Conservation (phyloP, 2,888 invertebrate genomes). For the Heteromurus nitidus region DNA sequence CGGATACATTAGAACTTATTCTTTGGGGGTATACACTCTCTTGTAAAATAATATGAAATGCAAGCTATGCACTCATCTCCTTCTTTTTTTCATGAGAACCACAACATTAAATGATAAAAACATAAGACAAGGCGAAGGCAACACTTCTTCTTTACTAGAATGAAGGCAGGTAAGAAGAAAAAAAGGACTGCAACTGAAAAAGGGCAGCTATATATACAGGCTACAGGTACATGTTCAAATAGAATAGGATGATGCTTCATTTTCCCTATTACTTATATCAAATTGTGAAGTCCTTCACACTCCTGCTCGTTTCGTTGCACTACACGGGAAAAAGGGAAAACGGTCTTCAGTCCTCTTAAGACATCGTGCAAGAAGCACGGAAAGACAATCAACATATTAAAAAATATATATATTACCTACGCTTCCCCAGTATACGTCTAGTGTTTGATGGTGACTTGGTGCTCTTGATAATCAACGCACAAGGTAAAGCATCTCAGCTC, state of each 20-base stretch:
- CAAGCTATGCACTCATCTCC: background rate
- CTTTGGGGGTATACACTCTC: background rate
- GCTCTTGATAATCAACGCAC: background rate
- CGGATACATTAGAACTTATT: background rate
- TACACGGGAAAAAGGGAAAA: background rate
- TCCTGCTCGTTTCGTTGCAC: background rate
- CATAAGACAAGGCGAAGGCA: background rate
- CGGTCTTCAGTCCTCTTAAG: background rate
- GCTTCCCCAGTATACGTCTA: no score
- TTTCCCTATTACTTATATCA: background rate
- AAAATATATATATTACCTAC: no score
- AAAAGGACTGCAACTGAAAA: no score
- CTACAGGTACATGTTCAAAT: no score
- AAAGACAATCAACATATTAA: no score
- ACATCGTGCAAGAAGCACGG: background rate
- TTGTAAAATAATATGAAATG: no score
- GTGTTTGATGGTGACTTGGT: background rate
- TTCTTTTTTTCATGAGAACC: background rate
- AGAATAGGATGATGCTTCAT: background rate
- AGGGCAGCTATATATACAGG: no score
- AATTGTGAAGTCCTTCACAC: background rate
- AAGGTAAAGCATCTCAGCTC: no score
- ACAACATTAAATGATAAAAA: background rate
- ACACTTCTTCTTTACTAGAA: background rate
- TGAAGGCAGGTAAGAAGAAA: no score